These are phyloP conservation scores for Zaprionus gabonicus DNA, from an alignment of 1,140 invertebrate species.

Conservation along the genomic window DNA sequence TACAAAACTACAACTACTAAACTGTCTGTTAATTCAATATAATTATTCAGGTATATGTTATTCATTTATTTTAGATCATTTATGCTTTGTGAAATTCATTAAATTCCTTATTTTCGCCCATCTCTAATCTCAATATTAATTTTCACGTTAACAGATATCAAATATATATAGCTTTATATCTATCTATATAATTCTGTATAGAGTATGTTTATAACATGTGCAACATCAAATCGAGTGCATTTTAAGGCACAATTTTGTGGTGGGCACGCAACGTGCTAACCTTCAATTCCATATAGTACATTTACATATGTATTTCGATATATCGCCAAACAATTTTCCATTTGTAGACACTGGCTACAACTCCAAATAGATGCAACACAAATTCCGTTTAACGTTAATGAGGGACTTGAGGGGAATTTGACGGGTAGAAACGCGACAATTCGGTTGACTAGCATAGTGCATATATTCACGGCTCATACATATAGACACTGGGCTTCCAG, in stretches of 20 bases:
- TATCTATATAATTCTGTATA: constrained; percentile 3
- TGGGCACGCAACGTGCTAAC: neutral
- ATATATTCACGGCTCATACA: constrained; percentile 62
- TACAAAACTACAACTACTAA: too few species aligned
- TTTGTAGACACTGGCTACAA: neutral
- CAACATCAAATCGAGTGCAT: constrained; percentile 25
- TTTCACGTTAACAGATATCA: constrained; percentile 17
- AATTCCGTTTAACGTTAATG: neutral
- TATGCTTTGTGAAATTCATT: neutral
- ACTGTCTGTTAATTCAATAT: too few species aligned
- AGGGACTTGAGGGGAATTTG: neutral
- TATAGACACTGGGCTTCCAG: constrained; percentile 71
- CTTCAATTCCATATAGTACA: constrained; percentile 26
- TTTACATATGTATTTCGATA: neutral
- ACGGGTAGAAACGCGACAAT: neutral
- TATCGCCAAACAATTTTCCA: neutral
- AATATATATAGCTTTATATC: constrained; percentile 1
- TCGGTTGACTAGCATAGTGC: constrained; percentile 63
- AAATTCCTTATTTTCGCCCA: constrained; percentile 4
- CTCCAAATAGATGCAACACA: neutral
- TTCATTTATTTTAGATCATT: constrained; percentile 1
- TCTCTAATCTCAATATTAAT: constrained; percentile 20
- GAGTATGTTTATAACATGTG: constrained; percentile 23
- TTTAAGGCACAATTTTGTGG: constrained; percentile 37
- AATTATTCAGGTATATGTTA: too few species aligned